These are phyloP conservation scores for Felis catus DNA, from an alignment of 2,113 vertebrate species.

Conservation along the genomic window F.catus_Fca126_mat1.0 CM031414.1:57811001-57811500, in stretches of 20 bases:
- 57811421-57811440: neutral
- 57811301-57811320: neutral
- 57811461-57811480: too few relatives aligned
- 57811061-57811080: neutral
- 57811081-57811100: neutral
- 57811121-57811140: neutral
- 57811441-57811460: rapidly evolving
- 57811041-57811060: neutral
- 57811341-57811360: neutral
- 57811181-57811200: neutral
- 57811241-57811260: rapidly evolving
- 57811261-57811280: neutral
- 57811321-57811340: neutral
- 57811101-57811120: neutral
- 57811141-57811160: neutral
- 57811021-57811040: slow-evolving; percentile 17
- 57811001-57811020: neutral
- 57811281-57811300: neutral
- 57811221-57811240: rapidly evolving
- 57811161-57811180: neutral
- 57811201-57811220: neutral
- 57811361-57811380: too few relatives aligned
- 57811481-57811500: neutral
- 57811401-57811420: neutral
- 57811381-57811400: neutral